Evolutionary conservation across 2,113 vertebrate genomes (phyloP).

Genomic region (Ceyx cyanopectus): DNA sequence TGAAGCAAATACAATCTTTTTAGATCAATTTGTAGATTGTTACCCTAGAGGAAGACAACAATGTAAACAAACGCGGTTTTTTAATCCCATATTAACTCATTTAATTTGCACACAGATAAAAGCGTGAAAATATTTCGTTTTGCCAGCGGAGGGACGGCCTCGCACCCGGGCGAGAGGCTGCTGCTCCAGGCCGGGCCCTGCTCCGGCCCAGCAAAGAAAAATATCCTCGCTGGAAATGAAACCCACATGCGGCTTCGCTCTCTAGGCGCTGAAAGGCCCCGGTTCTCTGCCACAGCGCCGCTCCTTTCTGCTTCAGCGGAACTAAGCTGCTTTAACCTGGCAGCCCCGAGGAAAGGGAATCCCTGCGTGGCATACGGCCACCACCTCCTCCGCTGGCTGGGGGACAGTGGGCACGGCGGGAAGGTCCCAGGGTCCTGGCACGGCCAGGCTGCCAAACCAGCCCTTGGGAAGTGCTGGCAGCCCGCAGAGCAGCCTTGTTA

Average conservation of each 20-base stretch:
- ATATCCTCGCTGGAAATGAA: background rate
- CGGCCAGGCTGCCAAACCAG: constrained; percentile 51
- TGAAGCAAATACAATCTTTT: constrained; percentile 66
- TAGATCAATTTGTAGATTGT: constrained; percentile 64
- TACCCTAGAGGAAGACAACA: constrained; percentile 59
- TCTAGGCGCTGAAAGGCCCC: background rate
- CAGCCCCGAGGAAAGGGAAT: constrained; percentile 68
- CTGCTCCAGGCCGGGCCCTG: background rate
- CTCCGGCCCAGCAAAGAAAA: background rate
- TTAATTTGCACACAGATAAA: constrained; percentile 70
- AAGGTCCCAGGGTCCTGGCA: constrained; percentile 67
- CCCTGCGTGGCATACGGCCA: constrained; percentile 65
- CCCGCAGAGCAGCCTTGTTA: background rate
- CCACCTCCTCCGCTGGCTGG: constrained; percentile 54
- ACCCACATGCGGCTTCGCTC: background rate
- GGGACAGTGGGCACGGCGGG: constrained; percentile 35
- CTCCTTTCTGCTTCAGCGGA: constrained; percentile 37
- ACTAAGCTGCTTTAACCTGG: constrained; percentile 49
- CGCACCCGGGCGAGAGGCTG: background rate
- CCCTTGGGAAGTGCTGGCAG: constrained; percentile 60
- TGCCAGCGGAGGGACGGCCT: background rate
- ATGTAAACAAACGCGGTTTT: constrained; percentile 37
- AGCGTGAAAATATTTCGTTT: constrained; percentile 35
- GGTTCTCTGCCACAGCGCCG: fast-evolving
- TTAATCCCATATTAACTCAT: constrained; percentile 63